phyloP scores from a whole-genome alignment of 2,113 vertebrate genomes.

The Callaeas wilsoni region DNA sequence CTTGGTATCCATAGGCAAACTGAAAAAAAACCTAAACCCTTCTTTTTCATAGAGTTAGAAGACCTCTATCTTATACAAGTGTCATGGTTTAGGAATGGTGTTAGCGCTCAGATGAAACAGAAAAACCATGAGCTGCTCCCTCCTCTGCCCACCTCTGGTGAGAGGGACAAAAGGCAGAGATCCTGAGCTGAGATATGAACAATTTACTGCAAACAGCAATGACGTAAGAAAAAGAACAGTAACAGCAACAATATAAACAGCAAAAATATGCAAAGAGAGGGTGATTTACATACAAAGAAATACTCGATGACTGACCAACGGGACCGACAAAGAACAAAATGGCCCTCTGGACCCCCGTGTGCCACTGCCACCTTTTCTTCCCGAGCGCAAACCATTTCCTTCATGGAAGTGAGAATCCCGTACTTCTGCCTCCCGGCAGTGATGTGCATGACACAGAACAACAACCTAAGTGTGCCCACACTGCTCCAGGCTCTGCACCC shows the following conservation, averaged over 20 bases:
- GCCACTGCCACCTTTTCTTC: neutral
- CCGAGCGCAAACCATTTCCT: rapidly evolving
- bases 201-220: neutral
- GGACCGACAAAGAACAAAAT: neutral
- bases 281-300: neutral
- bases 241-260: neutral
- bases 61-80: neutral
- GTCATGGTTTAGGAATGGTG: neutral
- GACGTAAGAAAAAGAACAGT: neutral
- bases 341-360: rapidly evolving
- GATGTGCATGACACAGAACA: neutral
- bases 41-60: neutral
- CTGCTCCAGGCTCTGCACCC: rapidly evolving
- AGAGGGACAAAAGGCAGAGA: neutral
- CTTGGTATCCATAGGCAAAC: neutral
- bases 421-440: neutral
- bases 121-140: neutral
- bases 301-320: rapidly evolving
- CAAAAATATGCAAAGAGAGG: neutral
- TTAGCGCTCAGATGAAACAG: neutral
- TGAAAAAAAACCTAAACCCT: neutral
- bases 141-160: neutral
- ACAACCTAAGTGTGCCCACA: too few species aligned
- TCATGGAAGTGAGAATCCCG: neutral
- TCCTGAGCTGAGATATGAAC: neutral